Percentiles rank a stretch among this genome's conserved stretches.
Evolutionary conservation across 2,113 vertebrate genomes (phyloP).

Genomic region (Potamarius usumacintae): DNA sequence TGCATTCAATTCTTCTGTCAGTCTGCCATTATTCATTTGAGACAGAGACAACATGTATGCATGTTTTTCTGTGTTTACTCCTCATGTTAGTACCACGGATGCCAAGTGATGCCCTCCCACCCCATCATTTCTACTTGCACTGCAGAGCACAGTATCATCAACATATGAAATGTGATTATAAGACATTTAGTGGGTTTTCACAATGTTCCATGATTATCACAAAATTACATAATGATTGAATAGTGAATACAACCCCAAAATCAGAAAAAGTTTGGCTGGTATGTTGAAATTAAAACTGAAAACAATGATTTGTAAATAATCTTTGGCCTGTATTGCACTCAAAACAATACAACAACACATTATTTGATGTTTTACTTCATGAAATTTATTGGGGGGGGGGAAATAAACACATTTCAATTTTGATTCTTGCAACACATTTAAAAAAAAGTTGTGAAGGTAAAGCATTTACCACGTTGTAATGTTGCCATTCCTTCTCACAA

Average conservation of each 20-base stretch:
- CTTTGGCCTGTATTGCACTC: too few relatives aligned
- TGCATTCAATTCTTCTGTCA: slow-evolving; percentile 32
- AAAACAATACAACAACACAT: too few relatives aligned
- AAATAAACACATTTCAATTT: too few relatives aligned
- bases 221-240: background rate
- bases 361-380: too few relatives aligned
- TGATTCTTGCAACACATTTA: too few relatives aligned
- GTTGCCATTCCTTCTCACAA: too few relatives aligned
- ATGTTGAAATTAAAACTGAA: too few relatives aligned
- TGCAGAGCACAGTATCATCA: background rate
- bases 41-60: background rate
- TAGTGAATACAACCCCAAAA: background rate
- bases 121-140: background rate
- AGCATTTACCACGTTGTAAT: too few relatives aligned
- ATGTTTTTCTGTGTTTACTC: background rate
- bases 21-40: slow-evolving; percentile 1
- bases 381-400: too few relatives aligned
- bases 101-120: background rate
- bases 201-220: background rate
- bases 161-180: background rate
- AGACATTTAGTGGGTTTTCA: background rate
- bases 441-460: too few relatives aligned
- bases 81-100: background rate
- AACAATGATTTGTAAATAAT: too few relatives aligned
- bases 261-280: too few relatives aligned